These are phyloP conservation scores for Ovibos moschatus DNA, from an alignment of 2,113 vertebrate genomes.

Conservation along the genomic window DNA sequence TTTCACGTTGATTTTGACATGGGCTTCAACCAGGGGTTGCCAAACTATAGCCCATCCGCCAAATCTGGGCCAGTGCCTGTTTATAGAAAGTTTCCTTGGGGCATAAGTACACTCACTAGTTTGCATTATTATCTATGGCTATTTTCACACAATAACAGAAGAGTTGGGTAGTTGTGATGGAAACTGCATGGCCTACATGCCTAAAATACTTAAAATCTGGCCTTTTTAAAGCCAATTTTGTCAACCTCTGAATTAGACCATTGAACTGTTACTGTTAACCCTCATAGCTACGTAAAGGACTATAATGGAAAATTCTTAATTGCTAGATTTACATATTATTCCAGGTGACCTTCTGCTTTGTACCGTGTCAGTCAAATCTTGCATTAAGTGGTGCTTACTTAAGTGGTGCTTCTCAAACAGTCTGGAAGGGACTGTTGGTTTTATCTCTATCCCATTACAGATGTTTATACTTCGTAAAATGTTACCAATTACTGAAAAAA, in stretches of 20 bases:
- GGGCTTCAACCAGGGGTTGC: neutral
- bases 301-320: neutral
- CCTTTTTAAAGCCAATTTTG: neutral
- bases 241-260: neutral
- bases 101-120: neutral
- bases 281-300: neutral
- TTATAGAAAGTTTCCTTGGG: neutral
- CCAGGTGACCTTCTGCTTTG: neutral
- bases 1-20: neutral
- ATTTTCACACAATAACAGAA: neutral
- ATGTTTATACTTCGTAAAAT: neutral
- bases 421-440: neutral
- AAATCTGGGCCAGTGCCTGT: neutral
- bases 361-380: neutral
- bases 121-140: neutral
- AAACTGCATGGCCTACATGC: neutral
- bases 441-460: neutral
- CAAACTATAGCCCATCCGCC: neutral
- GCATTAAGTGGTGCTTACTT: neutral
- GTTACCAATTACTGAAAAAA: neutral
- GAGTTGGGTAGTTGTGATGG: neutral
- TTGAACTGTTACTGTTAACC: neutral
- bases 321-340: neutral
- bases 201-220: neutral
- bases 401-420: neutral